Conservation (phyloP, 2,113 vertebrate species). For the Hippocampus mohnikei region DNA sequence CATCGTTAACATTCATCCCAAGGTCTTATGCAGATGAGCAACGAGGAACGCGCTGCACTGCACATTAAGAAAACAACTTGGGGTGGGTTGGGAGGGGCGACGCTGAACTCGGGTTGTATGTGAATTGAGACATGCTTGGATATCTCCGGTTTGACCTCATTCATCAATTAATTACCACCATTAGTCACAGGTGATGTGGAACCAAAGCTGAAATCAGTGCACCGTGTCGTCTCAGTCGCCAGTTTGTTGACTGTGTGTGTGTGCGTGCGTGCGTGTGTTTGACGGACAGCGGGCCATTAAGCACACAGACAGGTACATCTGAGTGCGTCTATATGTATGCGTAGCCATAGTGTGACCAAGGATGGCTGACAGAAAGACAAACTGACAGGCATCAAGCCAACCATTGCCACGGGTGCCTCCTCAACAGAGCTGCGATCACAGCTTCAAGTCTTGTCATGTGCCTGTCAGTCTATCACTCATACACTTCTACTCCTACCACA, state of each 20-base stretch:
- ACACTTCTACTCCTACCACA: not conserved
- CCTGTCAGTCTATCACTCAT: slow-evolving; percentile 62
- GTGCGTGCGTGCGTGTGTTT: not conserved
- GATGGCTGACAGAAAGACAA: slow-evolving; percentile 51
- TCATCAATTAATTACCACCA: slow-evolving; percentile 79
- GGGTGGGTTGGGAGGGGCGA: slow-evolving; percentile 47
- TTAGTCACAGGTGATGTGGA: slow-evolving; percentile 73
- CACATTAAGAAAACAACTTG: slow-evolving; percentile 77
- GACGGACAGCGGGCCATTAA: slow-evolving; percentile 55
- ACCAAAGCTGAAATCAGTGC: slow-evolving; percentile 69
- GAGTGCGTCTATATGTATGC: slow-evolving; percentile 23
- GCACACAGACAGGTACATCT: slow-evolving; percentile 39
- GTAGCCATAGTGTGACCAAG: slow-evolving; percentile 31
- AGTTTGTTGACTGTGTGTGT: slow-evolving; percentile 42
- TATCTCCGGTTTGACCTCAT: slow-evolving; percentile 78
- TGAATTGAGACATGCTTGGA: slow-evolving; percentile 73
- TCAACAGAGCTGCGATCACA: slow-evolving; percentile 61
- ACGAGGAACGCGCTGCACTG: slow-evolving; percentile 71
- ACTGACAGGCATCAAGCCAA: slow-evolving; percentile 60
- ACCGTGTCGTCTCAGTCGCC: slow-evolving; percentile 41
- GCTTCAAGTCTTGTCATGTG: slow-evolving; percentile 57
- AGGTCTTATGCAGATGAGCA: slow-evolving; percentile 82
- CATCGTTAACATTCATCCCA: slow-evolving; percentile 81
- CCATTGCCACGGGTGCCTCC: slow-evolving; percentile 47
- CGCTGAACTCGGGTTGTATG: slow-evolving; percentile 58